Evolutionary conservation across 2,113 vertebrate genomes (phyloP), one percentile per base, ranked within the genome.

Genomic region (Ammospiza nelsoni): DNA sequence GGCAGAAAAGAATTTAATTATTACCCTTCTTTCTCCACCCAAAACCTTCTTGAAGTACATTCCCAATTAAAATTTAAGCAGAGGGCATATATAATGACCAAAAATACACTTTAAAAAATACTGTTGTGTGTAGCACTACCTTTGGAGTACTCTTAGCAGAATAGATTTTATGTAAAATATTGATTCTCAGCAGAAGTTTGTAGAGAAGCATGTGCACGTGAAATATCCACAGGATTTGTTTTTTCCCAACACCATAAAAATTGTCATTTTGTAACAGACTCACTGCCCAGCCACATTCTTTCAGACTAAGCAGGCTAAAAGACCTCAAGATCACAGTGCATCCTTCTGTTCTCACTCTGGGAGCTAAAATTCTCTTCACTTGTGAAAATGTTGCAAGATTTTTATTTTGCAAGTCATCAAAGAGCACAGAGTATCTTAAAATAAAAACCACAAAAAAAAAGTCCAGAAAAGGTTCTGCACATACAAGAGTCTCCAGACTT

Each of bases 181-280:
- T 21, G 16, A 44, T 75, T 91, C n/a, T 88, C 31, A 74, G 21
- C 25, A 72, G 14, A 90, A 78, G 18, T 67, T 78, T 66, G 29
- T 33, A 35, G 15, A 63, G 6, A 84, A 71, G 12, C n/a, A 35
- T 0, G 0, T 15, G 39, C 29, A 48, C 0, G 2, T 63, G 52
- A 71, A 94, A 48, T 15, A 82, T 16, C 31, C 58, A 41, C 37
- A 33, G 49, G 44, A 61, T 94, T 72, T 69, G 8, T 61, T 15
- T 76, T 69, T 51, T 37, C n/a, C 29, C 0, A 3, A 15, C 21
- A 31, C 13, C 16, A 22, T 28, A 78, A 51, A 82, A 90, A 59
- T 44, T 15, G 11, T 31, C 2, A 16, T 62, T 77, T 76, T 52
- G 4, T 52, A 49, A 29, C 12, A 77, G 29, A 46, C 39, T 62